Base-by-base conservation (phyloP, 2,113 vertebrate species). In the Pelecanoides urinatrix region DNA sequence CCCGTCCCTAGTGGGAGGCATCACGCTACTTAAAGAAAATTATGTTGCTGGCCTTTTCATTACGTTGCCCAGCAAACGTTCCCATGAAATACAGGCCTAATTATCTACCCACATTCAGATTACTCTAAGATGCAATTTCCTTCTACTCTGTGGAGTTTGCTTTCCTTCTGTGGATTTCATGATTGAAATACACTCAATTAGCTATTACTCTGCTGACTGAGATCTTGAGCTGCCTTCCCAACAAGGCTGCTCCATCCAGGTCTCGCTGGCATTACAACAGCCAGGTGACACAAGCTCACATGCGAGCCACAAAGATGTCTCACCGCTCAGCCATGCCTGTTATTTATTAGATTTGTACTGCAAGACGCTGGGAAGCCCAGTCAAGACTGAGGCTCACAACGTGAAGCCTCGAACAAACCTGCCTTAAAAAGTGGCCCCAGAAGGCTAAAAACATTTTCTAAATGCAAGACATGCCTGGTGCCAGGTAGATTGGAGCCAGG, bases 111-210 rank as follows among this genome's bases (percentile, higher is more conserved):
- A 91, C 92, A 91, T 82, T 85, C 70, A 25, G 91, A 96, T 94
- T 89, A 85, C 92, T 94, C 94, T 78, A 50, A 95, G 89, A 95
- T 94, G 94, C 92, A 92, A 95, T 97, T 97, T 97, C 21, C 62
- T 91, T 90, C 84, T 91, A 36, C 96, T 95, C 94, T 92, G 91
- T 89, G 95, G 92, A 94, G 70, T 90, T 92, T 73, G n/a, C 92
- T 70, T 92, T 95, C 62, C 91, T 95, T 91, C 91, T 94, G 62
- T 72, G 92, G 61, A 86, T 70, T 83, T 81, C 56, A 76, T 70
- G 92, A 97, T 95, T 95, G 95, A 95, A 97, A 96, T 85, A 66
- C 92, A 92, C 81, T 97, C 95, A 97, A 97, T 97, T 97, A 97
- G 95, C 86, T 89, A n/a, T 89, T 85, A 79, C 80, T 95, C 61